phyloP scores from a whole-genome alignment of 2,888 invertebrate genomes.

The Plagodis dolabraria region DNA sequence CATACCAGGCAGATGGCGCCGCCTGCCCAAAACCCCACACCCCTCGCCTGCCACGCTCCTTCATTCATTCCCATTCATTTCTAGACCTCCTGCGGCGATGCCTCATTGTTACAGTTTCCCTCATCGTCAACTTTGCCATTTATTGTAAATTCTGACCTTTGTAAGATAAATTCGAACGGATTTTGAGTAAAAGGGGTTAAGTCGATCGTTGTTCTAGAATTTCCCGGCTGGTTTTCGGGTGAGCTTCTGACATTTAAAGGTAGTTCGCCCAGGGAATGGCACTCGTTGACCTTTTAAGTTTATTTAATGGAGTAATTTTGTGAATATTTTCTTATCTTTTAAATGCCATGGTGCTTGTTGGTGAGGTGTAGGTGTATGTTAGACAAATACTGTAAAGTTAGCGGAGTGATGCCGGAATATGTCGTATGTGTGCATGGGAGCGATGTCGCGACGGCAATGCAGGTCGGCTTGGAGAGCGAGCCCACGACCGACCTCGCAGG shows the following conservation, averaged over 20 bases:
- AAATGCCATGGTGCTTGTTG: conserved; percentile 1
- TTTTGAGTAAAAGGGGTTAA: conserved; percentile 43
- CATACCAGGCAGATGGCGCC: conserved; percentile 35
- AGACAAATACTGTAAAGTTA: not conserved
- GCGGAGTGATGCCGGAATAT: not conserved
- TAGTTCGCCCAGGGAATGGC: conserved; percentile 22
- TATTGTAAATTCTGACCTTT: conserved; percentile 72
- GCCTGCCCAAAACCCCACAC: conserved; percentile 22
- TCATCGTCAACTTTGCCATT: conserved; percentile 70
- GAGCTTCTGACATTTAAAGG: conserved; percentile 49
- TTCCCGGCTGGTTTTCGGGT: conserved; percentile 28
- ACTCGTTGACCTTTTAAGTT: conserved; percentile 31
- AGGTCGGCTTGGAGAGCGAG: conserved; percentile 66
- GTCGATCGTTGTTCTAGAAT: conserved; percentile 39
- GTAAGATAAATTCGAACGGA: conserved; percentile 60
- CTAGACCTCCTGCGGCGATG: conserved; percentile 51
- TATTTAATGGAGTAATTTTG: conserved; percentile 15
- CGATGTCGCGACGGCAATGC: conserved; percentile 41
- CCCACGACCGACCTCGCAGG: conserved; percentile 71
- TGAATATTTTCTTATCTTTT: conserved; percentile 9
- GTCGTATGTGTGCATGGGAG: conserved; percentile 13
- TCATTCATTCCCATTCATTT: conserved; percentile 73
- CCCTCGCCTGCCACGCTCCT: conserved; percentile 34
- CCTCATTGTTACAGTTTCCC: conserved; percentile 47
- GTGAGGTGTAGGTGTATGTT: not conserved